These are phyloP conservation scores for Zeugodacus cucurbitae DNA, from an alignment of 1,140 invertebrate species.

Conservation along the genomic window DNA sequence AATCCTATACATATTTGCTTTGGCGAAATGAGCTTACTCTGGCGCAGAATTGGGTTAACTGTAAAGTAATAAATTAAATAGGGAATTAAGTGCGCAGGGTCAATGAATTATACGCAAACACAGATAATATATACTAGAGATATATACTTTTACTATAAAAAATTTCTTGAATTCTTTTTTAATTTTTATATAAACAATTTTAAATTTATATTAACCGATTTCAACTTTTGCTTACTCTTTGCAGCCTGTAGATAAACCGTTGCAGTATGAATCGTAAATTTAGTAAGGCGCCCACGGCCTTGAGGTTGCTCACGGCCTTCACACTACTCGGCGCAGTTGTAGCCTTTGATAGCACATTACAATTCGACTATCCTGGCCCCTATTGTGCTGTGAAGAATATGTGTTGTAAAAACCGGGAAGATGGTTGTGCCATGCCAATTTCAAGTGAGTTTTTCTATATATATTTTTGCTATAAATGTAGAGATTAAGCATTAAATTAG, in stretches of 20 bases:
- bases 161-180: no score
- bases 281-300: neutral
- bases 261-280: constrained; percentile 13
- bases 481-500: neutral
- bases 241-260: neutral
- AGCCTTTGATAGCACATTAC: constrained; percentile 54
- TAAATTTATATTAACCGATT: no score
- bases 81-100: neutral
- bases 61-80: neutral
- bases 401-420: constrained; percentile 78
- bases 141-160: no score
- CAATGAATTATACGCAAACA: neutral
- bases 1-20: neutral
- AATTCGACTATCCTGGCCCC: constrained; percentile 58
- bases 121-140: no score
- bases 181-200: no score
- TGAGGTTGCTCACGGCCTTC: constrained; percentile 28
- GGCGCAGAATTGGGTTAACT: neutral
- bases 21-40: neutral
- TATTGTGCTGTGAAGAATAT: constrained; percentile 58
- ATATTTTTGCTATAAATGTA: neutral
- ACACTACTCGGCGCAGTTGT: constrained; percentile 40
- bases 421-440: constrained; percentile 81
- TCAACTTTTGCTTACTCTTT: neutral
- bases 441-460: constrained; percentile 58